Percentiles rank a stretch among this genome's conserved stretches.
phyloP scores from a whole-genome alignment of 2,797 vertebrate species.

The Poecilia picta region DNA sequence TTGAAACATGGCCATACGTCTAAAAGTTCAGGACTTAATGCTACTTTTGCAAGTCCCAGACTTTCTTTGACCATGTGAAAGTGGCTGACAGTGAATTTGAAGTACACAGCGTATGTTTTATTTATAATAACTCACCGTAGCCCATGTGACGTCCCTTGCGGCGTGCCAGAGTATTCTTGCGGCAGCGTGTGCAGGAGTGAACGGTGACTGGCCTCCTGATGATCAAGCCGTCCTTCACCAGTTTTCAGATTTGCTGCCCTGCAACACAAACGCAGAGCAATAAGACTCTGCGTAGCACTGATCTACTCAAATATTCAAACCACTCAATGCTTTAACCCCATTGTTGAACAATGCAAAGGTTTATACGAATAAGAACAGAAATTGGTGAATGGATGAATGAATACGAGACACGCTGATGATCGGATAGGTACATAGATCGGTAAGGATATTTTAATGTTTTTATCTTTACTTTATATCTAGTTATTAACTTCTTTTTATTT shows the following conservation, averaged over 20 bases:
- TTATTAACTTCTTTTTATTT: no score
- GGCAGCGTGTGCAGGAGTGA: slow-evolving; percentile 93
- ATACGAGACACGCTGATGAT: no score
- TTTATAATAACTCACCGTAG: slow-evolving; percentile 81
- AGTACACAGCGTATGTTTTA: not conserved
- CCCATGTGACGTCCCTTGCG: slow-evolving; percentile 96
- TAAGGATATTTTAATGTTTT: no score
- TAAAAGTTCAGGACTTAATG: not conserved
- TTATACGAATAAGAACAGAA: no score
- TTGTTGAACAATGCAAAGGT: no score
- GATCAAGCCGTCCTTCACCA: slow-evolving; percentile 97
- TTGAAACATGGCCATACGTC: not conserved
- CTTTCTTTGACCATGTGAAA: not conserved
- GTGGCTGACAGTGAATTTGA: not conserved
- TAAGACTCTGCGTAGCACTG: no score
- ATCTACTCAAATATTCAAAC: no score
- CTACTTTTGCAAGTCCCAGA: not conserved
- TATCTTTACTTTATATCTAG: no score
- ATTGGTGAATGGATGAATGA: no score
- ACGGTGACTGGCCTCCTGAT: slow-evolving; percentile 97
- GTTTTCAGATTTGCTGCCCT: slow-evolving; percentile 90
- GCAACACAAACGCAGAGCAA: slow-evolving; percentile 1
- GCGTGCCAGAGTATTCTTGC: slow-evolving; percentile 94
- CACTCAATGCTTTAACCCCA: no score
- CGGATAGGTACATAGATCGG: no score